Evolutionary conservation across 92 coral and sea anemone species (phyloP), one percentile per base, ranked within the genome.

Genomic region (Galaxea fascicularis): DNA sequence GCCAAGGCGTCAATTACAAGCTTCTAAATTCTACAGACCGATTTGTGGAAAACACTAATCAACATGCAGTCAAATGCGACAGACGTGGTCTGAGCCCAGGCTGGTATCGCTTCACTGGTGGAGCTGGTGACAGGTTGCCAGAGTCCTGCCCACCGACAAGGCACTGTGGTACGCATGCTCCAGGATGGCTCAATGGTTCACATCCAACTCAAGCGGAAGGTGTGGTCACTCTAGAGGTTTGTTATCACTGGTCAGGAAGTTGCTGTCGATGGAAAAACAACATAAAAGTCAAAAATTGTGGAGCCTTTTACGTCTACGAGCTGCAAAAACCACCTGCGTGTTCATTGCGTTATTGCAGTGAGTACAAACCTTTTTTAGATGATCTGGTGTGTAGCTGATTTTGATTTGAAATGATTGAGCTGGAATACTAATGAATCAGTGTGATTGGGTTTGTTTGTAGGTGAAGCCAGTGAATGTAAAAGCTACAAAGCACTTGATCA

Each of bases 131-230:
- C 17, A 41, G 29, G 28, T 39, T 71, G 31, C 54, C 76, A 24
- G 44, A 45, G 1, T 39, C n/a, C n/a, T 45, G 76, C 20, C 28
- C 30, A 8, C 10, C 27, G 1, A 71, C 13, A 8, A 16, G n/a
- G 12, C 76, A 57, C 17, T 71, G 76, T 71, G 76, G 76, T 71
- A 47, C 76, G 30, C 54, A 71, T 41, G 76, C 76, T 21, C 76
- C 76, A 41, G 76, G 76, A 0, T 71, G 76, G 76, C 0, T 71
- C 45, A 12, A 20, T 8, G 76, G 76, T 0, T 10, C 15, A 0
- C 54, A 71, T 6, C 76, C 76, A 4, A n/a, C 28, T 22, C 16
- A 22, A 0, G 76, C 76, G 0, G 56, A 71, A 3, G 76, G 76
- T 0, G 22, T 17, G 24, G 76, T 22, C 1, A 71, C 56, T 45